Base-by-base conservation (phyloP, 2,113 vertebrate species). In the Bubo scandiacus region DNA sequence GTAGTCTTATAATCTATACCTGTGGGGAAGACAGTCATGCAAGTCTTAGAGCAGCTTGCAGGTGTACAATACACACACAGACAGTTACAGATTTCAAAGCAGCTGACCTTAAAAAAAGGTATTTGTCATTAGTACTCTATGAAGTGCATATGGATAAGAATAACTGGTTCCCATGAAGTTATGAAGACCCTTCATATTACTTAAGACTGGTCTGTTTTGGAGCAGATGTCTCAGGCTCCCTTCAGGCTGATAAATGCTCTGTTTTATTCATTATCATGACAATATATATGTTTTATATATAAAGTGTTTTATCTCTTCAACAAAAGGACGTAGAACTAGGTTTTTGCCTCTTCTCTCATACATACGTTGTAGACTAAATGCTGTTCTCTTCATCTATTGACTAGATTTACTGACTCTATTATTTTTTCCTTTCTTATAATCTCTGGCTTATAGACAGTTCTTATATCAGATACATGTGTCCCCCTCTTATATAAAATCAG, bases 1-100 rank as follows among this genome's bases (percentile, higher is more conserved):
- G 99, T 99, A 3, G 98, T 99, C 97, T 99, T 99, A 90, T 98
- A 99, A 95, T 99, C 99, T 18, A 99, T 98, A 81, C 99, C 99
- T 99, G 98, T 14, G 91, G 43, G 55, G 63, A 90, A 72, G 47
- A 62, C n/a, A 81, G 67, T 8, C 5, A 34, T 9, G 40, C 47
- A 88, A 6, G 29, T 21, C 36, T 83, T 66, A 63, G 36, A 77
- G 38, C 30, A 29, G 36, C 40, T 29, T 52, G 32, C 18, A 68
- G 20, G 21, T 23, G 15, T 51, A 51, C 51, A 47, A 7, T 3
- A 22, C 6, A 30, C 23, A 65, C 15, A 34, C 32, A 75, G 36
- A 23, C 34, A 77, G 20, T 6, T 52, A 49, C 0, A 54, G 23
- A 38, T 58, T 43, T 63, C 19, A 65, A 40, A 65, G 65, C 15